Conservation (phyloP, 2,797 vertebrate species). For the Cygnus olor region DNA sequence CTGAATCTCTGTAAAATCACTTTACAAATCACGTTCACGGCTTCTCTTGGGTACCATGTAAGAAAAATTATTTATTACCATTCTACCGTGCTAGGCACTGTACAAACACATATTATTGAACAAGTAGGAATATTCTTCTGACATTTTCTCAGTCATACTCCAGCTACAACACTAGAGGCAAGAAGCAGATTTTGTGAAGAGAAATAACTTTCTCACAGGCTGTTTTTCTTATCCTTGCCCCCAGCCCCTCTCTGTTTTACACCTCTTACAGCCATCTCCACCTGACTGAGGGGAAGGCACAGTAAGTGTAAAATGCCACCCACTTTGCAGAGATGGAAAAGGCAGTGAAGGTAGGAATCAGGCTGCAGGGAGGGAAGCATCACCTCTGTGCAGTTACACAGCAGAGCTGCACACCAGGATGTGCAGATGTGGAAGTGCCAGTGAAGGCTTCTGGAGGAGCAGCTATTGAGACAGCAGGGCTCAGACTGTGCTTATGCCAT, state of each 20-base stretch:
- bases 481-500: background rate
- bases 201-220: background rate
- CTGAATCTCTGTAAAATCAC: background rate
- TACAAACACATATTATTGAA: background rate
- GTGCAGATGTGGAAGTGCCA: background rate
- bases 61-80: background rate
- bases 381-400: background rate
- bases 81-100: background rate
- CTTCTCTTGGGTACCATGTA: background rate
- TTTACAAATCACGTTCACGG: background rate
- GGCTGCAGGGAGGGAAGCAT: background rate
- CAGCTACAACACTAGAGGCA: background rate
- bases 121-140: background rate
- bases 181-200: background rate
- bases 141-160: background rate
- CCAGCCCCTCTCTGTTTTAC: background rate
- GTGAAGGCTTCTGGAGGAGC: background rate
- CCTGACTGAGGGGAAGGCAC: background rate
- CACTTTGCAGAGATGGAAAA: background rate
- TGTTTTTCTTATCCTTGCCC: background rate
- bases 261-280: background rate
- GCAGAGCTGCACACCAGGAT: background rate
- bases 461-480: background rate
- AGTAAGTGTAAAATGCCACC: conserved; percentile 24
- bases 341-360: background rate